Percentiles rank a stretch among this genome's conserved stretches.
phyloP scores from a whole-genome alignment of 2,797 vertebrate genomes.

The Hapalemur alaotrensis region DNA sequence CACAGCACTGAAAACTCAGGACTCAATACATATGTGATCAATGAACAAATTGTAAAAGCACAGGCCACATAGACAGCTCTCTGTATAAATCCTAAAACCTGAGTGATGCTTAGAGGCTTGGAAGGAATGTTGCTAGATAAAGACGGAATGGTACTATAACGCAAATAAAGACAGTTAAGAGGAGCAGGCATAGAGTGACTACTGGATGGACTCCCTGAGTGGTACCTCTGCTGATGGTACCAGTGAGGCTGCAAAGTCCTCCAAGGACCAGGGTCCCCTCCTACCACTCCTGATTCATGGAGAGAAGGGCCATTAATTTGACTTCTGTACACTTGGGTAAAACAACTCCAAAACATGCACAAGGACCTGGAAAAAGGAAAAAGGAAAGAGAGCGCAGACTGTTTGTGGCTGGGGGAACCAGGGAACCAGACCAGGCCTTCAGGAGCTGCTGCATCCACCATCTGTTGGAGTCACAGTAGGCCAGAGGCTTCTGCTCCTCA shows the following conservation, averaged over 20 bases:
- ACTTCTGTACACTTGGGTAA: neutral
- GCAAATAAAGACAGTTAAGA: neutral
- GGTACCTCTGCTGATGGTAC: neutral
- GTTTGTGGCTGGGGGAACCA: too few relatives aligned
- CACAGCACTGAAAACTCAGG: neutral
- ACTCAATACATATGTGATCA: neutral
- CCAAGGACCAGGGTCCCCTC: neutral
- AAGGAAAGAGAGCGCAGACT: neutral
- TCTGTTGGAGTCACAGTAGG: neutral
- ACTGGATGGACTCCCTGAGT: accelerated
- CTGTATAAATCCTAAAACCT: neutral
- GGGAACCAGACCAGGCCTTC: neutral
- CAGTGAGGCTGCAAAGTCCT: neutral
- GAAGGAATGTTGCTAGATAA: neutral
- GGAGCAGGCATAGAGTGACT: too few relatives aligned
- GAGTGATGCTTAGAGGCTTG: neutral
- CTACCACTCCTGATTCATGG: neutral
- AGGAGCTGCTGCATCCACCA: neutral
- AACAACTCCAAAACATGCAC: neutral
- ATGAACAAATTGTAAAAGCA: neutral
- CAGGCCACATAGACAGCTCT: neutral
- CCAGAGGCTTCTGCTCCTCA: neutral
- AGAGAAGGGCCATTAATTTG: neutral
- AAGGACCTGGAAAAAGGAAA: neutral
- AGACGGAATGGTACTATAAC: neutral